These are phyloP conservation scores for Noctua janthina DNA, from an alignment of 2,888 invertebrate genomes.

Conservation along the genomic window DNA sequence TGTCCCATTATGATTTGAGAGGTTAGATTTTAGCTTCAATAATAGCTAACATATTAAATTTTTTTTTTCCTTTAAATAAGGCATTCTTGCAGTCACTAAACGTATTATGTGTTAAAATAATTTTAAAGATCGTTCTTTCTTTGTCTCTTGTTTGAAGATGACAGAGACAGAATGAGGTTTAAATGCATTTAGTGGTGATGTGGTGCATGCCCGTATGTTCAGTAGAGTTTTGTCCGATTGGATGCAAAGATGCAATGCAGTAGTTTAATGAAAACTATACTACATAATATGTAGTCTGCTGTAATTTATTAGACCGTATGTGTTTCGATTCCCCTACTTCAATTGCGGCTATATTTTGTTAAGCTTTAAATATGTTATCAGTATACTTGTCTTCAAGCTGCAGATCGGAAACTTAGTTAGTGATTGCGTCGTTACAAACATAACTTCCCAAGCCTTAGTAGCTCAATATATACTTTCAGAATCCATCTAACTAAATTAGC, in stretches of 20 bases:
- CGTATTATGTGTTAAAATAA: neutral
- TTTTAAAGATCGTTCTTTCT: neutral
- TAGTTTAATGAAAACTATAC: neutral
- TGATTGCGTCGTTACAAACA: no score
- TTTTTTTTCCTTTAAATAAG: neutral
- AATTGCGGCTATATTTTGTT: neutral
- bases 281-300: neutral
- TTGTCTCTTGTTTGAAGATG: neutral
- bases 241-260: neutral
- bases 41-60: neutral
- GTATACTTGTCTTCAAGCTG: neutral
- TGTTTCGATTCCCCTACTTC: neutral
- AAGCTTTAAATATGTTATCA: neutral
- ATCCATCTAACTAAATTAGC: no score
- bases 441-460: no score
- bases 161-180: no score
- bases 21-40: conserved; percentile 8
- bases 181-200: neutral
- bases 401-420: neutral
- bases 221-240: neutral
- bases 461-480: no score
- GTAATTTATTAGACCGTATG: neutral
- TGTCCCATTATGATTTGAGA: neutral
- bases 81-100: neutral
- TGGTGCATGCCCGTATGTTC: neutral